Percentiles rank a stretch among this genome's conserved stretches.
These are phyloP conservation scores for Pilophorus perplexus DNA, from an alignment of 2,888 invertebrate genomes.

Conservation along the genomic window DNA sequence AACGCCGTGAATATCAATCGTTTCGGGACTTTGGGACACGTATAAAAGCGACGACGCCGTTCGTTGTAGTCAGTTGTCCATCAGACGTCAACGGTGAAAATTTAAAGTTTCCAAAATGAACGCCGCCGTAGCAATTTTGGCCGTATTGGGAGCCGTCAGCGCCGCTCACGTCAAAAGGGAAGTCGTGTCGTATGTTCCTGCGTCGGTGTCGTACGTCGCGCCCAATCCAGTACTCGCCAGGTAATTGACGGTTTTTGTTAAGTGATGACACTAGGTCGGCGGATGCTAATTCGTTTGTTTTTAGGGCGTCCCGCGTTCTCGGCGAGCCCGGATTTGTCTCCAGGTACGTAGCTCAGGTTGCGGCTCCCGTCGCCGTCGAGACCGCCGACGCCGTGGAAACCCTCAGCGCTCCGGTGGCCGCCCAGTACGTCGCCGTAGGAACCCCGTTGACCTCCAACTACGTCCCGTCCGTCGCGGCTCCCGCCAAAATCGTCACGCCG, in stretches of 20 bases:
- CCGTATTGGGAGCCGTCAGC: neutral
- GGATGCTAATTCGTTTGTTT: no score
- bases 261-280: no score
- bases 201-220: conserved; percentile 10
- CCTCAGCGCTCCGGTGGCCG: neutral
- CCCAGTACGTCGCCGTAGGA: neutral
- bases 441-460: neutral
- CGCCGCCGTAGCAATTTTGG: neutral
- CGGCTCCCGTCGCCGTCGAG: neutral
- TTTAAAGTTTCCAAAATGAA: no score
- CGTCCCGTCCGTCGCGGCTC: conserved; percentile 26
- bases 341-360: neutral
- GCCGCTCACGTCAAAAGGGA: conserved; percentile 10
- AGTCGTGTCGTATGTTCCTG: no score
- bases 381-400: conserved; percentile 47
- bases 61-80: no score
- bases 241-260: neutral
- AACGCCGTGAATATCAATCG: no score
- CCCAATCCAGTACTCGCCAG: conserved; percentile 20
- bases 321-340: conserved; percentile 29
- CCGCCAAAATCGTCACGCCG: conserved; percentile 30
- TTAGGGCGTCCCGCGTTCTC: conserved; percentile 25
- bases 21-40: no score
- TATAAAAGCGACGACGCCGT: no score
- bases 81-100: no score